These are phyloP conservation scores for Lucilia cuprina DNA, from an alignment of 1,140 invertebrate species.

Conservation along the genomic window DNA sequence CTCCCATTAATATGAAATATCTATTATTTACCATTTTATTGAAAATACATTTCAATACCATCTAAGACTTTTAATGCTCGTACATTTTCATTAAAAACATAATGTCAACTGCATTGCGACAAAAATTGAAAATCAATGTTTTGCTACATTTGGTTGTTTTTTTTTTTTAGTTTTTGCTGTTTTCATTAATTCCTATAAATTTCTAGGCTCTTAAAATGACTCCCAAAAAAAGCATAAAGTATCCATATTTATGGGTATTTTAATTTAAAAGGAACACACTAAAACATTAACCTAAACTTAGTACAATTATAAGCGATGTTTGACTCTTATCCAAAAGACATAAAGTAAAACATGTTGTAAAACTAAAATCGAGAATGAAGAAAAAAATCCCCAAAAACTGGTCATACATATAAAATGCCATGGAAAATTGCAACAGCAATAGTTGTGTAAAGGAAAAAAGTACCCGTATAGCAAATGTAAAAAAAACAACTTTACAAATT, in stretches of 20 bases:
- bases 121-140: conserved; percentile 12
- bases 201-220: not conserved
- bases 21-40: too few relatives aligned
- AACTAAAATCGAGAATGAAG: not conserved
- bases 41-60: too few relatives aligned
- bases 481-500: conserved; percentile 15
- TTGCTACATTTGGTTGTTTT: not conserved
- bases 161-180: too few relatives aligned
- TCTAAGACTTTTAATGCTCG: too few relatives aligned
- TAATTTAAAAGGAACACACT: conserved; percentile 24
- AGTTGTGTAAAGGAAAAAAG: not conserved
- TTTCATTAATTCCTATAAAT: conserved; percentile 12
- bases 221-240: not conserved
- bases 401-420: not conserved
- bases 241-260: conserved; percentile 3
- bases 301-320: conserved; percentile 33
- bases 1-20: too few relatives aligned
- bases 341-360: conserved; percentile 16
- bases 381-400: not conserved
- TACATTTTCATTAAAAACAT: not conserved
- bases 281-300: conserved; percentile 28
- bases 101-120: conserved; percentile 20
- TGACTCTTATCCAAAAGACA: conserved; percentile 33
- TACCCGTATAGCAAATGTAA: not conserved
- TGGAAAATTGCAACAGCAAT: not conserved